Conservation (phyloP, 2,113 vertebrate genomes). For the Bucco capensis region DNA sequence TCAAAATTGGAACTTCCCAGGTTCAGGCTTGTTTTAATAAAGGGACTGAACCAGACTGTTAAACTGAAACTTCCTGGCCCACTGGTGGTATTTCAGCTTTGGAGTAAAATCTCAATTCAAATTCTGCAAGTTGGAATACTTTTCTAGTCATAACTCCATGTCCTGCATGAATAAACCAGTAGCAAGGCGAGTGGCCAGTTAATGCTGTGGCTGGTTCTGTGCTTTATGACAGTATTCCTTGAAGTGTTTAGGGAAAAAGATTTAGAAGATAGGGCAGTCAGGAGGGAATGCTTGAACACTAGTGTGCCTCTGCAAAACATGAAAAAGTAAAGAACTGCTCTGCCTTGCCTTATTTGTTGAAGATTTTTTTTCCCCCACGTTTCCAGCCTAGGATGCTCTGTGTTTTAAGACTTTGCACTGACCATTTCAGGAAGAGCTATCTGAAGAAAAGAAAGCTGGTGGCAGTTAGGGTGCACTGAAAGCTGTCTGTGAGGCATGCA, state of each 20-base stretch:
- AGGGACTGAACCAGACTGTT: neutral
- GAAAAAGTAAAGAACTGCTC: neutral
- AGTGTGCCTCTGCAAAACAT: neutral
- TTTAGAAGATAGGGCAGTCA: neutral
- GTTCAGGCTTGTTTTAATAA: slow-evolving; percentile 28
- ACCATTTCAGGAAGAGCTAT: neutral
- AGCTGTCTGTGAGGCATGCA: neutral
- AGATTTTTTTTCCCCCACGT: neutral
- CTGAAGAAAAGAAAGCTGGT: neutral
- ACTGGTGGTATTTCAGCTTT: neutral
- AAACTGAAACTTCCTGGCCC: neutral
- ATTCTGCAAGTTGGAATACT: neutral
- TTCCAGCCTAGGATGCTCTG: neutral
- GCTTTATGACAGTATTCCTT: neutral
- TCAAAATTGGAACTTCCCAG: slow-evolving; percentile 25
- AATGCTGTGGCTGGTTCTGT: neutral
- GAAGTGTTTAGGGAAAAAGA: neutral
- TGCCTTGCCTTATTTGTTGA: neutral
- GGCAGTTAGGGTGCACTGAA: neutral
- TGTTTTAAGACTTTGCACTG: neutral
- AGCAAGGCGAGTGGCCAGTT: neutral
- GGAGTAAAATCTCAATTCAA: neutral
- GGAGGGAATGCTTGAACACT: neutral
- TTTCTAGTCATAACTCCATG: neutral
- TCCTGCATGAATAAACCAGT: neutral